Percentiles rank a stretch among this genome's conserved stretches.
These are phyloP conservation scores for Botia almorhae DNA, from an alignment of 2,797 vertebrate genomes.

Conservation along the genomic window DNA sequence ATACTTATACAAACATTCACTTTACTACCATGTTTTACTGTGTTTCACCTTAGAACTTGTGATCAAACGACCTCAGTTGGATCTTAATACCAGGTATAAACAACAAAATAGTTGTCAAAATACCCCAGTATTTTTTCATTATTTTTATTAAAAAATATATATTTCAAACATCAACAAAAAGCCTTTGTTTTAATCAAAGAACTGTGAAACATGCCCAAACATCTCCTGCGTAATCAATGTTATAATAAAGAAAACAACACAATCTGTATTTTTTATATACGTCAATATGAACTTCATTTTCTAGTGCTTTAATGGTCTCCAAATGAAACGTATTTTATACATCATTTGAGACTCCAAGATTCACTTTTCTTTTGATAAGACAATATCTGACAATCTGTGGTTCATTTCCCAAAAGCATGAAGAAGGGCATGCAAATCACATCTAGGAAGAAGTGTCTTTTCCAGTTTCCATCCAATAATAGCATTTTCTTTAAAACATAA, in stretches of 20 bases:
- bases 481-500: conserved; percentile 1
- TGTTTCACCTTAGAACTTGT: no score
- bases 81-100: no score
- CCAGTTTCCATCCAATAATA: conserved; percentile 9
- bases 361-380: background rate
- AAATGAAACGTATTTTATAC: no score
- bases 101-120: no score
- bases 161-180: conserved; percentile 14
- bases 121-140: background rate
- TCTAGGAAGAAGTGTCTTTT: background rate
- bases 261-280: background rate
- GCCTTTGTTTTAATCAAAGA: background rate
- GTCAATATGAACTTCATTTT: background rate
- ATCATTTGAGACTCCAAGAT: no score
- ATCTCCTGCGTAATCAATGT: conserved; percentile 5
- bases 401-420: background rate
- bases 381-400: background rate
- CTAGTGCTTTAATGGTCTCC: background rate
- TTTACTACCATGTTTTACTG: no score
- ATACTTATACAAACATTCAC: no score
- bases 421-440: no score
- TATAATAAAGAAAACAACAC: background rate
- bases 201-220: background rate
- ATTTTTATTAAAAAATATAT: background rate
- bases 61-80: no score